phyloP scores from a whole-genome alignment of 2,113 vertebrate species.

The Saccopteryx leptura region DNA sequence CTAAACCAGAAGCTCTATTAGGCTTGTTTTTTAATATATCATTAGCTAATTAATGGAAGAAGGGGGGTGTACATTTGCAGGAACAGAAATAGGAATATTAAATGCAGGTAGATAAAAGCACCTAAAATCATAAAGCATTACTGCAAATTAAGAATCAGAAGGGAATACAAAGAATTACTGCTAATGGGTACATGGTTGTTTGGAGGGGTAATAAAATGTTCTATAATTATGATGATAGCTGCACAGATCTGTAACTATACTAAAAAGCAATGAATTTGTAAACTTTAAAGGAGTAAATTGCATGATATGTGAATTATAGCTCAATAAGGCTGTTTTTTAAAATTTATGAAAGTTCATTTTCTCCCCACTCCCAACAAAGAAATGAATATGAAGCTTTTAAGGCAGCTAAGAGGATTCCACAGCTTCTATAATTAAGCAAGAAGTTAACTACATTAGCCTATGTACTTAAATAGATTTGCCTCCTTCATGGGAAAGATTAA shows the following conservation, averaged over 20 bases:
- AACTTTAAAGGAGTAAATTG: neutral
- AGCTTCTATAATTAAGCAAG: slow-evolving; percentile 6
- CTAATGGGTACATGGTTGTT: neutral
- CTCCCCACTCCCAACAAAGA: neutral
- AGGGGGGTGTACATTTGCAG: neutral
- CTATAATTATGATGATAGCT: neutral
- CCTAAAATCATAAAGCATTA: slow-evolving; percentile 8
- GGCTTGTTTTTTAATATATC: slow-evolving; percentile 15
- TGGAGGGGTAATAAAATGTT: neutral
- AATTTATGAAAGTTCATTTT: neutral
- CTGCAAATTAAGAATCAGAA: neutral
- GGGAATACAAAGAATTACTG: neutral
- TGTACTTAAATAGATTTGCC: slow-evolving; percentile 13
- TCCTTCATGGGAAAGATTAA: slow-evolving; percentile 43
- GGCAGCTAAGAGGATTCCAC: neutral
- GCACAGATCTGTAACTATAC: neutral
- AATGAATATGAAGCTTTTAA: slow-evolving; percentile 45
- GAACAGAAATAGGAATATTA: neutral
- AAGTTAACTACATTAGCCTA: slow-evolving; percentile 6
- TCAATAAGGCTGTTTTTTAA: slow-evolving; percentile 1
- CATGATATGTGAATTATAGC: neutral
- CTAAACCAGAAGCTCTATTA: slow-evolving; percentile 19
- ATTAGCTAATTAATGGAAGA: neutral
- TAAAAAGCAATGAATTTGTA: slow-evolving; percentile 28
- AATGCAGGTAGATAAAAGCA: neutral